Conservation (phyloP, 2,113 vertebrate genomes). For the Myocastor coypus region DNA sequence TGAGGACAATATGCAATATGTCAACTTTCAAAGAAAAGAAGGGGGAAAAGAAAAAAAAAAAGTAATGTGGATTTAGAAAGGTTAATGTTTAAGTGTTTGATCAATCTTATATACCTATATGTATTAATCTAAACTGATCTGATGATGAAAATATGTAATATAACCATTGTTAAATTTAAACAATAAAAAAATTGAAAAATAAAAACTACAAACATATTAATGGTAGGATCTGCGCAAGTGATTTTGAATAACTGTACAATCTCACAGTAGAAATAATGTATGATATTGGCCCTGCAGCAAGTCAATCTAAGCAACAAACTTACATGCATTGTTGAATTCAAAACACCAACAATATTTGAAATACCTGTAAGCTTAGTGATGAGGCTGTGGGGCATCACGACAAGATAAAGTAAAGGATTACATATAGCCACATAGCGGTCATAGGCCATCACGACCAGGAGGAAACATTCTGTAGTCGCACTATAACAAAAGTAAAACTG, state of each 20-base stretch:
- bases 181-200: too few relatives aligned
- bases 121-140: too few relatives aligned
- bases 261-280: slow-evolving; percentile 75
- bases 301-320: slow-evolving; percentile 49
- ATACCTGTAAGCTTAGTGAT: not conserved
- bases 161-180: too few relatives aligned
- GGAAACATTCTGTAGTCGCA: slow-evolving; percentile 74
- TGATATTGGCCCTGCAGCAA: slow-evolving; percentile 54
- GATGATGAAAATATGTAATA: too few relatives aligned
- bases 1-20: too few relatives aligned
- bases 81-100: too few relatives aligned
- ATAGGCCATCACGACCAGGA: not conserved
- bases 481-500: slow-evolving; percentile 53
- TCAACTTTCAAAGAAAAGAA: too few relatives aligned
- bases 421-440: not conserved
- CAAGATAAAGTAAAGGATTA: slow-evolving; percentile 57
- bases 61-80: too few relatives aligned
- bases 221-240: slow-evolving; percentile 65
- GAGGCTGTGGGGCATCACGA: slow-evolving; percentile 53
- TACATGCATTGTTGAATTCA: slow-evolving; percentile 58
- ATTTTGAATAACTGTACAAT: slow-evolving; percentile 72
- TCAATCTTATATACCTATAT: too few relatives aligned
- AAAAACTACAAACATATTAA: slow-evolving; percentile 57
- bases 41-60: too few relatives aligned
- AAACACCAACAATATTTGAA: slow-evolving; percentile 44